A percentile compares a stretch with the other conserved stretches of the same genome.
These are phyloP conservation scores for Nomada fucata DNA, from an alignment of 2,888 invertebrate species.

Conservation along the genomic window DNA sequence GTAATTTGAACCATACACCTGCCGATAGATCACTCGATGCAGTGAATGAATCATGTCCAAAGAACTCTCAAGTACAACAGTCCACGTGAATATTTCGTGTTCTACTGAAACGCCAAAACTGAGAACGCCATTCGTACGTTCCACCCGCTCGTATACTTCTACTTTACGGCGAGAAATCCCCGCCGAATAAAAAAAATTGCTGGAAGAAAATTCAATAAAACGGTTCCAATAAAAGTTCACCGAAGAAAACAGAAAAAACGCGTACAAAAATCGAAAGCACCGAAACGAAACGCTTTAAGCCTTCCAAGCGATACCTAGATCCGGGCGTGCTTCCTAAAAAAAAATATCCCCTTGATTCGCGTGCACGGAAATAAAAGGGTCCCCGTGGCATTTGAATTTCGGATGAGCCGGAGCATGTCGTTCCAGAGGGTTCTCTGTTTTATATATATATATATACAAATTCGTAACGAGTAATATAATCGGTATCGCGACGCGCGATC, in stretches of 20 bases:
- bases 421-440: not conserved
- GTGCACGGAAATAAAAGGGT: slow-evolving; percentile 26
- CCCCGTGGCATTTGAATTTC: slow-evolving; percentile 37
- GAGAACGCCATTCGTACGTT: no score
- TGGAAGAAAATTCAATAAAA: not conserved
- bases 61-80: no score
- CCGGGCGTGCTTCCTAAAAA: not conserved
- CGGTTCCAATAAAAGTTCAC: not conserved
- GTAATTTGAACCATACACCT: no score
- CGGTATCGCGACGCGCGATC: slow-evolving; percentile 60
- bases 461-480: slow-evolving; percentile 67
- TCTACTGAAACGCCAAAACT: no score
- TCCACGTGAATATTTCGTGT: no score
- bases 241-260: not conserved
- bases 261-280: not conserved
- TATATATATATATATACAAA: slow-evolving; percentile 44
- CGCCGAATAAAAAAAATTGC: no score
- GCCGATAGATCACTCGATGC: no score
- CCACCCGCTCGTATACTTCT: no score
- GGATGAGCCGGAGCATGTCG: slow-evolving; percentile 30
- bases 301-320: slow-evolving; percentile 14
- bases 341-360: slow-evolving; percentile 10
- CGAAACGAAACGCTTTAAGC: not conserved
- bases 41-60: no score
- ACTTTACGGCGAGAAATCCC: no score